Evolutionary conservation across 2,113 vertebrate genomes (phyloP).

Genomic region (Oreochromis niloticus): DNA sequence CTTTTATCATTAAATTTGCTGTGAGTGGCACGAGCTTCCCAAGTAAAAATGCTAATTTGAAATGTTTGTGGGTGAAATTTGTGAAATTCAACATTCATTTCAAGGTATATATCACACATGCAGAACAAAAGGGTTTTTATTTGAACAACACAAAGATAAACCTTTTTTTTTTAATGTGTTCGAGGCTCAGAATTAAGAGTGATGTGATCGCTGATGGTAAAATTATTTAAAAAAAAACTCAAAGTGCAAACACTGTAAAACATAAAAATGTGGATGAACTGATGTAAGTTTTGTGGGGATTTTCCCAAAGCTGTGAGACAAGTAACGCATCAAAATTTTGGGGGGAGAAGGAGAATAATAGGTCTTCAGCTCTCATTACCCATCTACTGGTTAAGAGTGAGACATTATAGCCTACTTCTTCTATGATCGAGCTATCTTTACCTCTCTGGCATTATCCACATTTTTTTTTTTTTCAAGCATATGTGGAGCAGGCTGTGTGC

Average conservation of each 20-base stretch:
- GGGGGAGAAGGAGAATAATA: background rate
- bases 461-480: constrained; percentile 1
- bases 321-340: background rate
- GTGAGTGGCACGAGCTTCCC: background rate
- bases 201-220: background rate
- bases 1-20: fast-evolving
- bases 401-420: background rate
- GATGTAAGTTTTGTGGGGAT: background rate
- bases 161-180: background rate
- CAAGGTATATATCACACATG: background rate
- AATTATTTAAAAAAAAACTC: background rate
- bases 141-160: background rate
- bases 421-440: background rate
- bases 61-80: background rate
- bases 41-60: background rate
- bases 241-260: background rate
- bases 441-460: background rate
- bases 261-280: background rate
- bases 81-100: background rate
- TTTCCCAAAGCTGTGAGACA: background rate
- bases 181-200: background rate
- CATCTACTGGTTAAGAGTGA: background rate
- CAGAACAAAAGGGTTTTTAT: background rate
- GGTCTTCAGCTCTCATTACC: background rate
- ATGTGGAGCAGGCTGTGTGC: constrained; percentile 11